phyloP scores from a whole-genome alignment of 2,888 invertebrate genomes.

The Scelioninae gen. 2 region DNA sequence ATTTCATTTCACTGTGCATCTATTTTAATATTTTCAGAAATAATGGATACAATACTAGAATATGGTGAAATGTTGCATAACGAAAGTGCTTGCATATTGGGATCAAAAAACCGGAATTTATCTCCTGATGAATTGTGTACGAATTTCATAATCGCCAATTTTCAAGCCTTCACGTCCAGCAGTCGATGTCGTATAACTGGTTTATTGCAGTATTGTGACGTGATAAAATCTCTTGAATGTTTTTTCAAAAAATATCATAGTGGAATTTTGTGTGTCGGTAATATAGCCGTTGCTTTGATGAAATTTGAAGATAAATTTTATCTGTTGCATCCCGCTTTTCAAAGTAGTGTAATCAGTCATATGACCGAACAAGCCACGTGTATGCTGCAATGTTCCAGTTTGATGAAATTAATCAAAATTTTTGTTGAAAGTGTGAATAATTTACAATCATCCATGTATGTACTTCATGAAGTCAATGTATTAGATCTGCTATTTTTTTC shows the following conservation, averaged over 20 bases:
- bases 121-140: constrained; percentile 68
- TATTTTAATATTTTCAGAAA: constrained; percentile 56
- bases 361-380: constrained; percentile 67
- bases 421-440: constrained; percentile 67
- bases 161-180: constrained; percentile 65
- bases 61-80: constrained; percentile 81
- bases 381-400: constrained; percentile 66
- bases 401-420: constrained; percentile 64
- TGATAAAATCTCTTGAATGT: constrained; percentile 74
- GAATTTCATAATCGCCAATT: constrained; percentile 70
- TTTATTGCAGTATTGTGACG: constrained; percentile 65
- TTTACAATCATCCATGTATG: constrained; percentile 68
- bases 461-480: constrained; percentile 68
- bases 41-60: constrained; percentile 79
- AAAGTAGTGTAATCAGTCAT: constrained; percentile 61
- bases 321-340: constrained; percentile 78
- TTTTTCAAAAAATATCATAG: constrained; percentile 79
- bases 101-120: constrained; percentile 66
- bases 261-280: constrained; percentile 78
- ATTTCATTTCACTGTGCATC: background rate
- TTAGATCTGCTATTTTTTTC: background rate
- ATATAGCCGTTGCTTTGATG: constrained; percentile 78
- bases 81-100: constrained; percentile 64
- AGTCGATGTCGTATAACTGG: constrained; percentile 67
- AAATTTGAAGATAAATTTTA: constrained; percentile 77